phyloP scores from a whole-genome alignment of 2,888 invertebrate genomes.

The Nymphalis urticae region DNA sequence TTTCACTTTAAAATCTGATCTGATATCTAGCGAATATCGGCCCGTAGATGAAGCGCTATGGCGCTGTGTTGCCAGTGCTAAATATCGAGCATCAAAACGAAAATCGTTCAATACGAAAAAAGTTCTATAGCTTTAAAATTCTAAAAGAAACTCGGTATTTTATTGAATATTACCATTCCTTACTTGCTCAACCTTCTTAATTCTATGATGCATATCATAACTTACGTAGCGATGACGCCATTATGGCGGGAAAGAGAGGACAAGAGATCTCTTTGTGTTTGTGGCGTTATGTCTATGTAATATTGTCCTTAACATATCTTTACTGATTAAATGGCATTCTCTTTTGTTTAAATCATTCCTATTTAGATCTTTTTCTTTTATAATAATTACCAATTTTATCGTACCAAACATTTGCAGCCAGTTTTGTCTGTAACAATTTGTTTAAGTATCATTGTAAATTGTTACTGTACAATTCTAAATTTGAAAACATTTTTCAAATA shows the following conservation, averaged over 20 bases:
- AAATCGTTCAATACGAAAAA: neutral
- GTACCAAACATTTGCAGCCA: constrained; percentile 69
- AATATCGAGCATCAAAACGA: constrained; percentile 50
- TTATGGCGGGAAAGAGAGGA: neutral
- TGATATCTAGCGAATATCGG: constrained; percentile 55
- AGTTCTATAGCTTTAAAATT: neutral
- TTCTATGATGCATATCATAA: constrained; percentile 39
- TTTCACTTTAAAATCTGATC: constrained; percentile 41
- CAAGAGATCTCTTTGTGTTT: neutral
- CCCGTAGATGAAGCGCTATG: constrained; percentile 65
- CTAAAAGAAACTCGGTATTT: neutral
- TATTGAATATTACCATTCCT: constrained; percentile 32
- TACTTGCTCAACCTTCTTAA: constrained; percentile 51
- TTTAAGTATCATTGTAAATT: constrained; percentile 43
- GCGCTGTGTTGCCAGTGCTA: constrained; percentile 60
- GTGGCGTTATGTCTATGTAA: neutral
- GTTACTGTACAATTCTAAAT: constrained; percentile 37
- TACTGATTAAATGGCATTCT: constrained; percentile 28
- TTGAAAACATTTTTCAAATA: constrained; percentile 20
- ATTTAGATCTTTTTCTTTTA: constrained; percentile 39
- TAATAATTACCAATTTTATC: constrained; percentile 52
- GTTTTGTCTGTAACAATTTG: constrained; percentile 48
- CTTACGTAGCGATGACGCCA: neutral
- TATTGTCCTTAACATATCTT: constrained; percentile 25
- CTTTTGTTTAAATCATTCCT: constrained; percentile 49